Base-by-base conservation (phyloP, 2,888 invertebrate genomes). In the Cerceris ruficornis region DNA sequence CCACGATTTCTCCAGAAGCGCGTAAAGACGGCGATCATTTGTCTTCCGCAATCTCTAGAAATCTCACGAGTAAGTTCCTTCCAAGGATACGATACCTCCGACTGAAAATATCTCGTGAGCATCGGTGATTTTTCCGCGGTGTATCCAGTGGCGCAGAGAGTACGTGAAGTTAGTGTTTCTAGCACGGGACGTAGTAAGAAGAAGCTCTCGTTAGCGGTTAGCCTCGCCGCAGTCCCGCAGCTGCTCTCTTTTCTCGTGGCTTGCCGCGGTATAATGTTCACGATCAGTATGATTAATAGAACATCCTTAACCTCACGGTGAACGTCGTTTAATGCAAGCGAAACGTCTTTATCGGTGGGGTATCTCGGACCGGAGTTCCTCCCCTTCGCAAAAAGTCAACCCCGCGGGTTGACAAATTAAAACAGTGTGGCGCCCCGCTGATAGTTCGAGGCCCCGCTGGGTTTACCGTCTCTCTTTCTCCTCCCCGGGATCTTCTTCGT, bases 321-420 rank as follows among this genome's bases (percentile, higher is more conserved):
- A 58, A 50, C 49, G 41, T 59, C 75, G 58, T 62, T 68, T 15
- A 49, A 41, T 59, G 50, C 54, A 46, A 68, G 65, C 55, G 43
- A 72, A 67, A 73, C 72, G 69, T 76, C 73, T 79, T 68, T 73
- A 80, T 76, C 76, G 72, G 66, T 58, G 60, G 55, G 69, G 57
- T 58, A 73, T 71, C 69, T 57, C 59, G 17, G 52, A 52, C 7
- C 9, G 28, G 41, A 41, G 39, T 9, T 55, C 15, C 59, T 11
- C 57, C 15, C 59, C 74, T 64, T 13, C 39, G 54, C 61, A 76
- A 78, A 76, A 76, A 71, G 68, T 41, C 55, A n/a, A 59, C 39
- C 41, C 43, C 41, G 64, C 8, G 62, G 65, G 71, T 77, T 80
- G 79, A 80, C 79, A 80, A 80, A 80, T 80, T 80, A 80, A 80